Evolutionary conservation across 2,888 invertebrate genomes (phyloP), one percentile per base, ranked within the genome.

Genomic region (Lingula anatina): DNA sequence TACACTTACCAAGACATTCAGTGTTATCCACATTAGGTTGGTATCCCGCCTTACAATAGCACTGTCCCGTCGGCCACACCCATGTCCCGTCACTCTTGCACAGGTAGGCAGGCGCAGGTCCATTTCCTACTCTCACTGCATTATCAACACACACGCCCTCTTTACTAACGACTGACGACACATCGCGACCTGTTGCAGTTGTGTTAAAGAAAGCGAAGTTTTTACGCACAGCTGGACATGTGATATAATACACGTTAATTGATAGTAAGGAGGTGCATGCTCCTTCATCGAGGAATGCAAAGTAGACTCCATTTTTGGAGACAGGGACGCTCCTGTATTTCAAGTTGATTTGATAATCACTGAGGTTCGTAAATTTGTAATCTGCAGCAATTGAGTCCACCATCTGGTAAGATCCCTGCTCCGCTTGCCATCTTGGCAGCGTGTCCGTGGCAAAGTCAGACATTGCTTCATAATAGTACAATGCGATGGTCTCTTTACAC

Each of bases 201-300:
- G 90, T 89, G 42, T 90, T 88, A 77, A 96, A 97, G 66, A 86
- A 85, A 35, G 96, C 93, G 79, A 94, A 94, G 77, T 92, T 91
- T 36, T 89, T 86, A 20, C 91, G 91, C 27, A 89, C 86, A 68
- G 91, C 90, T 23, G 70, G 94, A 77, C 99, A 99, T 27, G 91
- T 91, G 62, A 95, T 89, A 77, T 96, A 97, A 79, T 92, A 97
- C 18, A 97, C 83, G 80, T 83, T 68, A 28, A 97, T 90, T 44
- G 95, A 92, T 43, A 97, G 81, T 31, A 99, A 85, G 37, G 95
- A 95, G 62, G 96, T 91, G 77, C 99, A 99, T 5, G 96, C 95
- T 9, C 97, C 97, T 76, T 94, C 92, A 79, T 99, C 99, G 68
- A 94, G 85, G 77, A 99, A 94, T 26, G 97, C 96, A 78, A 99